Base-by-base conservation (phyloP, 2,113 vertebrate genomes). In the Colius striatus region DNA sequence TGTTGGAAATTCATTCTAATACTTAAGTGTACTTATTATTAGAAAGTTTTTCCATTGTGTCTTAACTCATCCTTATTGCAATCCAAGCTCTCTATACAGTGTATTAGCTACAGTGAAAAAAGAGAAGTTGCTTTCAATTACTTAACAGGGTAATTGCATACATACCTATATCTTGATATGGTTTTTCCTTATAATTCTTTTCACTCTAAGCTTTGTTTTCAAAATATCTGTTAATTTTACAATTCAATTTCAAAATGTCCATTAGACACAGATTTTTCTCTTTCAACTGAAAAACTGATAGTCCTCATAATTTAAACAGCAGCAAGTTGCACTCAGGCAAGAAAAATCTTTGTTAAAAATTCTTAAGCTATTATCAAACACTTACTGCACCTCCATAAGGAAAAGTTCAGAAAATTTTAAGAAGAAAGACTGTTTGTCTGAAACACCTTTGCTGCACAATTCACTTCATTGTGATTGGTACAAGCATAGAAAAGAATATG, bases 401-500 rank as follows among this genome's bases (percentile, higher is more conserved):
- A 58, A 89, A 87, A 84, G 19, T 19, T 61, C 13, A 41, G 15
- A 70, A 65, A 53, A n/a, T n/a, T 89, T 22, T 72, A 23, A 75
- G 63, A 88, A 29, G 43, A n/a, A 38, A 58, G 3, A 14, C 14
- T 12, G 2, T 13, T 71, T 67, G 25, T 61, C n/a, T 57, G 18
- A 54, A 60, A 89, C 78, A 21, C 0, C 3, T 65, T 38, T 83
- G 36, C 45, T n/a, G 21, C 16, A 53, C 0, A 0, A 84, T 73
- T 80, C 50, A 45, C n/a, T 70, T 66, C 50, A 61, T 51, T 70
- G 16, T 30, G 51, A 41, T 53, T n/a, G 21, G 10, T 47, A 34
- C 5, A 50, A 21, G 43, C 67, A 50, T 4, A 54, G 41, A 76
- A 72, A 91, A 81, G 30, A 47, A 20, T 6, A 45, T 4, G 13